Percentiles rank a stretch among this genome's conserved stretches.
These are phyloP conservation scores for Diadegma fenestrale DNA, from an alignment of 2,888 invertebrate species.

Conservation along the genomic window DNA sequence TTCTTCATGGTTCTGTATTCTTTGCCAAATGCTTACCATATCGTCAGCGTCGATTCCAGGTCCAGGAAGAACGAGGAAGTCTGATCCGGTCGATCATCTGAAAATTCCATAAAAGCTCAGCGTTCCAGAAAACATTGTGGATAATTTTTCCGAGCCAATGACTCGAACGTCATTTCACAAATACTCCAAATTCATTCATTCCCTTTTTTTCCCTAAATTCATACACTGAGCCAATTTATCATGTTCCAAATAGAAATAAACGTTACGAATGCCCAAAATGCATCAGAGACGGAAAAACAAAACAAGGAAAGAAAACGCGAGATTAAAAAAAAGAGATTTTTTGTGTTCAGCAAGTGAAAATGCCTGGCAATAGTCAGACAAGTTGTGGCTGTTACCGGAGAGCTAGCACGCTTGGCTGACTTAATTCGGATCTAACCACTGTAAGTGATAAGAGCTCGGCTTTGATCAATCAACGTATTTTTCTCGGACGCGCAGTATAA, in stretches of 20 bases:
- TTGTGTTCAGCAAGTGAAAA: slow-evolving; percentile 41
- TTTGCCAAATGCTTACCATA: slow-evolving; percentile 87
- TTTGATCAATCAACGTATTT: slow-evolving; percentile 42
- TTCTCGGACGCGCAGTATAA: not conserved
- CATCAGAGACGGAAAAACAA: not conserved
- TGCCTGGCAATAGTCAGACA: slow-evolving; percentile 26
- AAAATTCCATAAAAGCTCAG: slow-evolving; percentile 78
- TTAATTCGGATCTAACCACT: slow-evolving; percentile 50
- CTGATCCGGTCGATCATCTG: slow-evolving; percentile 87
- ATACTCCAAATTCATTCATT: not conserved
- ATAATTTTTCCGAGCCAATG: not conserved
- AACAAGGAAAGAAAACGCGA: not conserved
- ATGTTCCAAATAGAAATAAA: no score
- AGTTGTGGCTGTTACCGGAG: slow-evolving; percentile 38
- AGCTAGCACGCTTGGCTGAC: slow-evolving; percentile 45
- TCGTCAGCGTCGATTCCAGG: slow-evolving; percentile 90
- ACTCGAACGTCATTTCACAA: no score
- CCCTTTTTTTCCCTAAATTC: not conserved
- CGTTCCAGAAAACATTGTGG: no score
- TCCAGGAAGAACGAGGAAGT: slow-evolving; percentile 83
- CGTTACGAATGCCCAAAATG: no score
- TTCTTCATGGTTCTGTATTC: slow-evolving; percentile 11
- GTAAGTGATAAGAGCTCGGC: slow-evolving; percentile 59
- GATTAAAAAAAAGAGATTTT: slow-evolving; percentile 5
- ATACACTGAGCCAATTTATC: no score